These are phyloP conservation scores for Prochilodus magdalenae DNA, from an alignment of 2,113 vertebrate genomes.

Conservation along the genomic window DNA sequence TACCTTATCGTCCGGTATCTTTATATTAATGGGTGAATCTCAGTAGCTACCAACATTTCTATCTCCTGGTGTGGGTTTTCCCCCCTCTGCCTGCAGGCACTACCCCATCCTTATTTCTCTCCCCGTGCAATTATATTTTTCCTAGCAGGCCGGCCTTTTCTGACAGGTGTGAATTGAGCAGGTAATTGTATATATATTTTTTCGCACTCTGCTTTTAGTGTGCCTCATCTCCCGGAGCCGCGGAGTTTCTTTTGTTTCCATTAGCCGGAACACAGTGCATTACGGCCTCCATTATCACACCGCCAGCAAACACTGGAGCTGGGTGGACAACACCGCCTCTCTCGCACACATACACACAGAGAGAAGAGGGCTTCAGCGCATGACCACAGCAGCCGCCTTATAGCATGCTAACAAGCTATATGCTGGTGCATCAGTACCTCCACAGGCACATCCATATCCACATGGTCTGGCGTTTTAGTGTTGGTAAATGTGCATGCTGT, in stretches of 20 bases:
- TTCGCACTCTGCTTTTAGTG: conserved; percentile 23
- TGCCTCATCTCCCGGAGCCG: conserved; percentile 30
- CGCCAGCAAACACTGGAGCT: conserved; percentile 14
- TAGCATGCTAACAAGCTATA: background rate
- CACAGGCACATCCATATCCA: background rate
- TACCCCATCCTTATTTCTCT: conserved; percentile 48
- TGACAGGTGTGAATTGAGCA: conserved; percentile 52
- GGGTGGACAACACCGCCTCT: conserved; percentile 29
- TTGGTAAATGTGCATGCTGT: background rate
- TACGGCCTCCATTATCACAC: conserved; percentile 49
- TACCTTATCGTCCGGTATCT: conserved; percentile 16
- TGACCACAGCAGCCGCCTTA: background rate
- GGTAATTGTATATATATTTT: conserved; percentile 50
- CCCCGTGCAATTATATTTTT: conserved; percentile 55
- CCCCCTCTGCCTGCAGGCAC: conserved; percentile 2
- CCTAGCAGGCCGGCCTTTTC: conserved; percentile 25
- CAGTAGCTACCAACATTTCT: background rate
- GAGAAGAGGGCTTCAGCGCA: background rate
- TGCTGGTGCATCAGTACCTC: background rate
- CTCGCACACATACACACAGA: background rate
- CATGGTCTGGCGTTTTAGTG: conserved; percentile 23
- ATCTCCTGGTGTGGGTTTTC: background rate
- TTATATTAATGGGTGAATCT: conserved; percentile 23
- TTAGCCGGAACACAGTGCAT: conserved; percentile 51
- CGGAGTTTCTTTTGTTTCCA: conserved; percentile 48